Percentiles rank a stretch among this genome's conserved stretches.
These are phyloP conservation scores for Ia io DNA, from an alignment of 2,113 vertebrate species.

Conservation along the genomic window DNA sequence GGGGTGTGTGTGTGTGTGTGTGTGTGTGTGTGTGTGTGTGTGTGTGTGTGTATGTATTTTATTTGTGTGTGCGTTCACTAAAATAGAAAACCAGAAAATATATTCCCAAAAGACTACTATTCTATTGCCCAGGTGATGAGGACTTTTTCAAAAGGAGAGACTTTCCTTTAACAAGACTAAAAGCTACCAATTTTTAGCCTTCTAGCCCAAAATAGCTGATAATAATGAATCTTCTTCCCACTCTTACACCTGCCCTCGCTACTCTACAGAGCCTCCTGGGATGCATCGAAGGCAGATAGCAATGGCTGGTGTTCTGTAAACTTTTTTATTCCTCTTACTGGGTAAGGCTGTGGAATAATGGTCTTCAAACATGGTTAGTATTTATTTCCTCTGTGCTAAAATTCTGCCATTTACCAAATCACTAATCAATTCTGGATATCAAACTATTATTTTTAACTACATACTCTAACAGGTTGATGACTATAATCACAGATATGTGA, in stretches of 20 bases:
- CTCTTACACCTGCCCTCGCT: not conserved
- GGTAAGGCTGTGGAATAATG: not conserved
- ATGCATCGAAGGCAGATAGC: fast-evolving
- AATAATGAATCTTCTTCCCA: not conserved
- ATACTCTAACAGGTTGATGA: not conserved
- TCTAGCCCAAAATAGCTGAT: not conserved
- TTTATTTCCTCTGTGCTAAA: not conserved
- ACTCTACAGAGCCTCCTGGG: not conserved
- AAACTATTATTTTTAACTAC: not conserved
- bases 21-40: not conserved
- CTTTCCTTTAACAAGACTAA: not conserved
- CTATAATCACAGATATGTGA: not conserved
- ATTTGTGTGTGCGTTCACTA: not conserved
- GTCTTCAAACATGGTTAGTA: not conserved
- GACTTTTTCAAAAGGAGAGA: not conserved
- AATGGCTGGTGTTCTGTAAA: not conserved
- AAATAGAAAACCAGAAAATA: not conserved
- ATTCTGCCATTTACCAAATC: not conserved
- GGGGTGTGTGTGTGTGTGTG: not conserved
- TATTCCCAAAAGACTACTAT: not conserved
- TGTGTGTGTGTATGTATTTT: not conserved
- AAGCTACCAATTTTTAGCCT: not conserved
- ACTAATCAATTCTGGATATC: not conserved
- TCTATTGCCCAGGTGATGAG: not conserved
- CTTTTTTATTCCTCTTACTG: not conserved